Evolutionary conservation across 2,797 vertebrate species (phyloP), one percentile per base, ranked within the genome.

Genomic region (Nasua narica): DNA sequence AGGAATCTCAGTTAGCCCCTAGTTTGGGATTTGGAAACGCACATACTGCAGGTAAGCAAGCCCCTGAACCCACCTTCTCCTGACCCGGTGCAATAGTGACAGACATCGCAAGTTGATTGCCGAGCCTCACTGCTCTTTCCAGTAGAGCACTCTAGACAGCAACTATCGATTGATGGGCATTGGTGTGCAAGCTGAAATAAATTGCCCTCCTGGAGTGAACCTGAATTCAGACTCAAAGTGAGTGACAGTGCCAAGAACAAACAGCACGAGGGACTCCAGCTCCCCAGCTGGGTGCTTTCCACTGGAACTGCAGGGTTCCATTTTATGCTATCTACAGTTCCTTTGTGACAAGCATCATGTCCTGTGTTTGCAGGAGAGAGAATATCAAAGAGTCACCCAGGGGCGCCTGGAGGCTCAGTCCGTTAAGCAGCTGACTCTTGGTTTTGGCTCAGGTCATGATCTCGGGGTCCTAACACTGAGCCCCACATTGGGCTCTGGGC

Each of bases 141-240:
- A 77, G 14, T 14, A 19, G 8, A 70, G 58, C 16, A 43, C 27
- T 43, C n/a, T 15, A 25, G 83, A 23, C 4, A 58, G 86, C 70
- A 84, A 7, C 9, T 6, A 62, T 8, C 3, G 1, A 3, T 3
- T 9, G 46, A 56, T 50, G 7, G 29, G 32, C n/a, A 43, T 29
- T 90, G 81, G 62, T 35, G 52, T 23, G 3, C 25, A 35, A 54
- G 48, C 78, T 2, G 25, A 35, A 67, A 84, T 69, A n/a, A 52
- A 69, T 69, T 43, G 62, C 7, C 56, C 37, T 84, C 40, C n/a
- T 48, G 32, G 18, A 84, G 0, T 21, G 50, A 74, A 62, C 74
- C 92, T 70, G 77, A 87, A 69, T 70, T 91, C 58, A 81, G 43
- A 18, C 88, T 82, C 60, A 21, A 50, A 76, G 8, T 2, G 7